phyloP scores from a whole-genome alignment of 1,140 invertebrate genomes.

The Trichonephila clavata region DNA sequence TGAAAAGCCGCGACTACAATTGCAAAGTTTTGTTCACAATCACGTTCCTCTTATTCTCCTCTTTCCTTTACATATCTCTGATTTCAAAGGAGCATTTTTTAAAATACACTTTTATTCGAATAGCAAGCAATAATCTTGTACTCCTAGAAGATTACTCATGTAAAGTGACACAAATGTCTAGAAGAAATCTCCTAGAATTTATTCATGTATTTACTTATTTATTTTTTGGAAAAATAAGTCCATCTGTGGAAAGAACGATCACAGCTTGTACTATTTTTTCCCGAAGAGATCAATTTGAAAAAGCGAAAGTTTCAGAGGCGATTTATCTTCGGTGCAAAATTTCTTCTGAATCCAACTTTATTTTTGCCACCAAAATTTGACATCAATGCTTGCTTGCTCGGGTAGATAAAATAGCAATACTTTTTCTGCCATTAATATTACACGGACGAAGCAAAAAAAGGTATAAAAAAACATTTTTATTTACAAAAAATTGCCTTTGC shows the following conservation, averaged over 20 bases:
- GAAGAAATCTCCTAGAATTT: background rate
- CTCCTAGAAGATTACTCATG: background rate
- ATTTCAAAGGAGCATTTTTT: background rate
- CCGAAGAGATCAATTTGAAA: constrained; percentile 47
- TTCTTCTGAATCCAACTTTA: background rate
- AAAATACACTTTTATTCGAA: constrained; percentile 4
- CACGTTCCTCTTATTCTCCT: background rate
- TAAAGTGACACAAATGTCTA: background rate
- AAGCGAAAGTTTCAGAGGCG: background rate
- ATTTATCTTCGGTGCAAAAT: background rate
- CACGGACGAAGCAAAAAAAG: too few species aligned
- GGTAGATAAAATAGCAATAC: background rate
- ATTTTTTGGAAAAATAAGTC: background rate
- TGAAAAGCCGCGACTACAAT: background rate
- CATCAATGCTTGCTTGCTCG: background rate
- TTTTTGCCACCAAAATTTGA: background rate
- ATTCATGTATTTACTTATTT: background rate
- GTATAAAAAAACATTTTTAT: too few species aligned
- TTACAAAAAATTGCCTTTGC: too few species aligned
- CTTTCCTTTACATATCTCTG: background rate
- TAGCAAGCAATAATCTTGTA: constrained; percentile 29
- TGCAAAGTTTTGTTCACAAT: background rate
- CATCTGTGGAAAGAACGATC: background rate
- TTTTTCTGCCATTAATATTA: background rate
- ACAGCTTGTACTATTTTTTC: background rate